These are phyloP conservation scores for Omphaloscelis lunosa DNA, from an alignment of 2,888 invertebrate species.

Conservation along the genomic window DNA sequence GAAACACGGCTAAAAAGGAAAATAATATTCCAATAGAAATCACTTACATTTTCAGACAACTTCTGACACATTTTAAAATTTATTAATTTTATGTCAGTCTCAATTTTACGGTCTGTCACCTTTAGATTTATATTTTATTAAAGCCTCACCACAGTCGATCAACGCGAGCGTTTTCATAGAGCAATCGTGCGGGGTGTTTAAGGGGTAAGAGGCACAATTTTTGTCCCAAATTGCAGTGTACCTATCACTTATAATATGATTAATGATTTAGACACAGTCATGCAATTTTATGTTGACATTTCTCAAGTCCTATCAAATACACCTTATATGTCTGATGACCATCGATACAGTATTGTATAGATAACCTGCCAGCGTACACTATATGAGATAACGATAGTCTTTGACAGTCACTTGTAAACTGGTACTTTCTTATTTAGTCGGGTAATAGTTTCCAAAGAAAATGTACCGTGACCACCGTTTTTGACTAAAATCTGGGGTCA, in stretches of 20 bases:
- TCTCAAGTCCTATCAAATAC: not conserved
- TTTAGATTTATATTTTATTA: conserved; percentile 42
- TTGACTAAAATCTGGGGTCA: not conserved
- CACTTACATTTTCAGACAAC: not conserved
- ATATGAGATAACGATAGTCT: no score
- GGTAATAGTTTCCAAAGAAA: not conserved
- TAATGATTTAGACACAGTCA: no score
- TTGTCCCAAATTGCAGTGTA: not conserved
- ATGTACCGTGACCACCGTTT: not conserved
- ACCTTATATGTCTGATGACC: not conserved
- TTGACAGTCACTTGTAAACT: not conserved
- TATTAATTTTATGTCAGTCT: conserved; percentile 23
- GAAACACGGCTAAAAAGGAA: not conserved
- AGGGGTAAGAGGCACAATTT: not conserved
- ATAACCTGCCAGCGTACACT: not conserved
- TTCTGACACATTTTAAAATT: conserved; percentile 19
- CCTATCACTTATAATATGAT: no score
- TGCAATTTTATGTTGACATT: not conserved
- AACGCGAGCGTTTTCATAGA: not conserved
- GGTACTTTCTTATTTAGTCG: not conserved
- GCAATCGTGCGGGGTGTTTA: not conserved
- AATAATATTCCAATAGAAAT: not conserved
- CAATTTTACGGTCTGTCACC: conserved; percentile 31
- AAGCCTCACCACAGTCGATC: not conserved
- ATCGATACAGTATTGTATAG: not conserved